A percentile compares a stretch with the other conserved stretches of the same genome.
phyloP scores from a whole-genome alignment of 2,797 vertebrate genomes.

The Lithobates pipiens region DNA sequence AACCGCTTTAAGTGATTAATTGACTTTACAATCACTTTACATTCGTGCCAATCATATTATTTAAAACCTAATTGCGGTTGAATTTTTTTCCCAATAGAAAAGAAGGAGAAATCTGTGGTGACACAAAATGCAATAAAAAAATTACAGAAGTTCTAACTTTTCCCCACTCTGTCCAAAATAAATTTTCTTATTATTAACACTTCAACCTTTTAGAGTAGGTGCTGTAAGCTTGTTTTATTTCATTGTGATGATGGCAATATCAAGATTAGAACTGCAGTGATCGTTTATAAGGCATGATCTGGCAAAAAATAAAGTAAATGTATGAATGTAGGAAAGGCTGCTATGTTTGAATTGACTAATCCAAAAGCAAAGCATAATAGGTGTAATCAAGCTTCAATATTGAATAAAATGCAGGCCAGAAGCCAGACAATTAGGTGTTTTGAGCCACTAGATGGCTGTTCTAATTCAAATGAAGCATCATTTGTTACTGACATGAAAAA shows the following conservation, averaged over 20 bases:
- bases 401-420: neutral
- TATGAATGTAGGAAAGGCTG: neutral
- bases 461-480: neutral
- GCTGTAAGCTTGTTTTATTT: neutral
- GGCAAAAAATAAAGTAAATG: neutral
- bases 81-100: no score
- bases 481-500: neutral
- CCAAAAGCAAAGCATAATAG: neutral
- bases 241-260: neutral
- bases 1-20: no score
- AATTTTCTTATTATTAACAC: no score
- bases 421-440: neutral
- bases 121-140: no score
- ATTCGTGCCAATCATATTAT: no score
- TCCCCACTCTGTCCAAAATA: no score
- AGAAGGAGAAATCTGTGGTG: no score
- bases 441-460: neutral
- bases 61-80: no score
- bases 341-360: neutral
- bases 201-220: no score
- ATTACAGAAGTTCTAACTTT: no score
- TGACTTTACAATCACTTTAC: no score
- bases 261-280: neutral
- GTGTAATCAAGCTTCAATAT: conserved; percentile 1
- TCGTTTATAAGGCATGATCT: neutral